Evolutionary conservation across 2,888 invertebrate genomes (phyloP).

Genomic region (Elmis aenea): DNA sequence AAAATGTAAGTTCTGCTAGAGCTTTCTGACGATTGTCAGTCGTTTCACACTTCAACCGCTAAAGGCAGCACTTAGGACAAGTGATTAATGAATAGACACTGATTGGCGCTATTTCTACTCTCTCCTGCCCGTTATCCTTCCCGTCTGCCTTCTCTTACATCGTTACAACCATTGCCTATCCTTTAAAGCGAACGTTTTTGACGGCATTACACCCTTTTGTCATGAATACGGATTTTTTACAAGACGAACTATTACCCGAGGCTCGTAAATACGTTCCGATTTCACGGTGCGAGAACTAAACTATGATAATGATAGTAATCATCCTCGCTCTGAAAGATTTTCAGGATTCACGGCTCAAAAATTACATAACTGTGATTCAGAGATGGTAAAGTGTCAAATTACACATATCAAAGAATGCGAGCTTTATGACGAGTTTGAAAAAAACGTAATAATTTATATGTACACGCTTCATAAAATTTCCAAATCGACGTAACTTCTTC

Average conservation of each 20-base stretch:
- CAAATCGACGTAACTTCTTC: no score
- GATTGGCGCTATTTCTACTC: conserved; percentile 35
- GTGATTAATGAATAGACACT: conserved; percentile 32
- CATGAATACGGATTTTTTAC: conserved; percentile 14
- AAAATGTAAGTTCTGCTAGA: conserved; percentile 4
- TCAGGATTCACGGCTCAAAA: conserved; percentile 24
- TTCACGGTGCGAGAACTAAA: conserved; percentile 17
- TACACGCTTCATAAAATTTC: no score
- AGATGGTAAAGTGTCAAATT: conserved; percentile 17
- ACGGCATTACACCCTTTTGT: conserved; percentile 10
- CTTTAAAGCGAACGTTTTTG: not conserved
- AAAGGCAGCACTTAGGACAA: conserved; percentile 22
- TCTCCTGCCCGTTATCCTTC: conserved; percentile 13
- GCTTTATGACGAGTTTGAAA: no score
- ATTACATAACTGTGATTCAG: conserved; percentile 12
- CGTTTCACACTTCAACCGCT: conserved; percentile 14
- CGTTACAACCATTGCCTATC: conserved; percentile 1
- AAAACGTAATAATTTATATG: no score
- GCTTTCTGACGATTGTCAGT: conserved; percentile 5
- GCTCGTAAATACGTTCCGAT: no score
- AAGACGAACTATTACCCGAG: no score
- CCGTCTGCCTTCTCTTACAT: conserved; percentile 5
- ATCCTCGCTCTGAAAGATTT: conserved; percentile 24
- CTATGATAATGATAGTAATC: conserved; percentile 27
- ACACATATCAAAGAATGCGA: no score